Base-by-base conservation (phyloP, 1,140 invertebrate species). In the Drosophila auraria region DNA sequence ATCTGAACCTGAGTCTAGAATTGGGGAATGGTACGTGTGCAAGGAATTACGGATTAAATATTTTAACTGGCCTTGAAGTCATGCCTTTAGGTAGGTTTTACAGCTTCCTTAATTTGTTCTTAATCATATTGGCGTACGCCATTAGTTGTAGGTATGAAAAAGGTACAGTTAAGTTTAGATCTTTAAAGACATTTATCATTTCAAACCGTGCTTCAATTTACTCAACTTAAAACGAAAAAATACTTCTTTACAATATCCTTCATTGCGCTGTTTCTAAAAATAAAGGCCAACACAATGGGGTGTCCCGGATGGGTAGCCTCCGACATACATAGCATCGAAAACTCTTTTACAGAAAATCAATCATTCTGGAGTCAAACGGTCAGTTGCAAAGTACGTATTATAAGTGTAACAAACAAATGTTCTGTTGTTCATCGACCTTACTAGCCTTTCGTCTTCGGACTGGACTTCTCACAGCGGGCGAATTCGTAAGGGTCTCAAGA, bases 331-430 rank as follows among this genome's bases (percentile, higher is more conserved):
- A 68, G 38, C 1, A 33, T 25, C 61, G 38, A 40, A 57, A 86
- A 86, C 83, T 87, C 79, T 82, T 87, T 87, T 62, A 54, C 23
- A 45, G 25, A 56, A 77, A 77, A 87, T 87, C 78, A 80, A 87
- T 87, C 83, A 87, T 77, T 47, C 50, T 61, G 38, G 12, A 54
- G 68, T 70, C 60, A 63, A 86, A 74, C 36, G 61, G 71, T 65
- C 66, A 71, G 69, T 86, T 78, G 25, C 51, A 65, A 57, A 45
- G 15, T 17, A 20, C 64, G 61, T 59, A 80, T 74, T 69, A 79
- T 45, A 87, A 87, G 54, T 82, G 61, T 74, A 87, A 70, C 80
- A 89, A 68, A 38, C 53, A 56, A 78, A 54, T 78, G 64, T 44
- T 42, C 25, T 54, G 3, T 25, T 49, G 40, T 40, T 12, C 20